Conservation (phyloP, 2,888 invertebrate species). For the Lithophane semibrunnea region DNA sequence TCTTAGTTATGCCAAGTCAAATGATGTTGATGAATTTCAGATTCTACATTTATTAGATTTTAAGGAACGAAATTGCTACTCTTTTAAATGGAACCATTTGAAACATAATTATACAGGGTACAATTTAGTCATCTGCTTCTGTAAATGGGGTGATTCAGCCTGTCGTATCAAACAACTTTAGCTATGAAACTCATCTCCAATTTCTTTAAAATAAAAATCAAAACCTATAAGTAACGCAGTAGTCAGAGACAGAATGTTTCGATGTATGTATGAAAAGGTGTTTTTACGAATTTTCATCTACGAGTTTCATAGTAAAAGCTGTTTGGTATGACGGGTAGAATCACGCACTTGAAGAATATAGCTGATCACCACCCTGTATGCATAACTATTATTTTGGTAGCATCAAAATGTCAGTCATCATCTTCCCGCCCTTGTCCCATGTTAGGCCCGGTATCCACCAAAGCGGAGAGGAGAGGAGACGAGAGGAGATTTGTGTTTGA, state of each 20-base stretch:
- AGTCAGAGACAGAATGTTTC: background rate
- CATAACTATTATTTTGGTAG: background rate
- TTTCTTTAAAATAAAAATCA: background rate
- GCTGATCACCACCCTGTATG: too few species aligned
- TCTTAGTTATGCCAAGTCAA: constrained; percentile 21
- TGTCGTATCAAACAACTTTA: background rate
- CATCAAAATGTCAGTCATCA: background rate
- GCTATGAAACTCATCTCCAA: background rate
- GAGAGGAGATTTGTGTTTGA: too few species aligned
- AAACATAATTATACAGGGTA: background rate
- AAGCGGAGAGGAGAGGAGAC: too few species aligned
- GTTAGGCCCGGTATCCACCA: too few species aligned
- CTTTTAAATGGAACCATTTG: background rate
- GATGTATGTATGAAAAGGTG: background rate
- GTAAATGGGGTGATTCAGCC: background rate
- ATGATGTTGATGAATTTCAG: background rate
- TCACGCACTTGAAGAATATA: too few species aligned
- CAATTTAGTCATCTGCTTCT: background rate
- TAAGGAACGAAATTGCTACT: too few species aligned
- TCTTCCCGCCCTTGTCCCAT: too few species aligned
- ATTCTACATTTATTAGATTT: background rate
- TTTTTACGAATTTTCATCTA: background rate
- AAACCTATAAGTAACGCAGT: background rate
- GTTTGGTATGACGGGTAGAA: too few species aligned
- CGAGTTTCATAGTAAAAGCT: background rate